These are phyloP conservation scores for Phodopus roborovskii DNA, from an alignment of 2,113 vertebrate species.

Conservation along the genomic window DNA sequence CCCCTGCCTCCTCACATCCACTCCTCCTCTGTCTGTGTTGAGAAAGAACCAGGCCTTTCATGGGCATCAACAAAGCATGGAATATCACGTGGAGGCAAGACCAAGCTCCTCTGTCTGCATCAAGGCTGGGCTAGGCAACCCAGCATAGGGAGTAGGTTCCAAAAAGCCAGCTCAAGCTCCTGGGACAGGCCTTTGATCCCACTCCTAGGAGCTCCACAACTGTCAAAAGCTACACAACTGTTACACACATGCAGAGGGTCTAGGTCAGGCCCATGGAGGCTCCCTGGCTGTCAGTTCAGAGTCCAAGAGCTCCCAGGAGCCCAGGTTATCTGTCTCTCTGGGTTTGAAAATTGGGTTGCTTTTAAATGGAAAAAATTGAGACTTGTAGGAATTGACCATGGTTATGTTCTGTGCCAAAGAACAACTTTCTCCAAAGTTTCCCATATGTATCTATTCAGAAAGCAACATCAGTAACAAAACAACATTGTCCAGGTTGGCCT, in stretches of 20 bases:
- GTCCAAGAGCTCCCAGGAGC: neutral
- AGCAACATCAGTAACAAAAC: neutral
- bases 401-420: neutral
- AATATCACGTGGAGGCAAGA: neutral
- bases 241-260: neutral
- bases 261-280: neutral
- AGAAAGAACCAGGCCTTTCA: neutral
- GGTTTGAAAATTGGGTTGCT: neutral
- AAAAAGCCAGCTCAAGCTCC: neutral
- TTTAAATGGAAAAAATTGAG: slow-evolving; percentile 1
- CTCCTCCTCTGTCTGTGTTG: neutral
- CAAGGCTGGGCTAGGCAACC: neutral
- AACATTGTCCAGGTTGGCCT: neutral
- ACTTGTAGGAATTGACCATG: neutral
- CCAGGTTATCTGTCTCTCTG: neutral
- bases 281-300: neutral
- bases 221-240: neutral
- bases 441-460: neutral
- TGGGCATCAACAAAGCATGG: neutral
- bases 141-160: neutral
- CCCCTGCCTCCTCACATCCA: neutral
- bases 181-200: neutral
- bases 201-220: neutral
- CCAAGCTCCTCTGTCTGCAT: neutral
- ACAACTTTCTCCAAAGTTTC: neutral